Conservation (phyloP, 2,113 vertebrate genomes). For the Daboia siamensis region DNA sequence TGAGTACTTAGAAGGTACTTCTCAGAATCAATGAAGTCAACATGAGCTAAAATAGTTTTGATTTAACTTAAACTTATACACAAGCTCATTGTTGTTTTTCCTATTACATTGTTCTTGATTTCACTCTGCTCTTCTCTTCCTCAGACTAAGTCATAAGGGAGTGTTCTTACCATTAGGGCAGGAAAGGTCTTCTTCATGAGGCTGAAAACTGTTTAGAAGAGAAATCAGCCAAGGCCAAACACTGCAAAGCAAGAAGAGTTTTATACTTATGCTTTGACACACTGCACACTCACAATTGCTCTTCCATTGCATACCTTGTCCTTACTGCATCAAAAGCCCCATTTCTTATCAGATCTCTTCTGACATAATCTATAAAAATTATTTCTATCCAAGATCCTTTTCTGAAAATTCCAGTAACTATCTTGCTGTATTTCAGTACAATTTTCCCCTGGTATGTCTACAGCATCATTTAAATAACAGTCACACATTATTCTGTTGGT, state of each 20-base stretch:
- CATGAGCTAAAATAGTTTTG: not conserved
- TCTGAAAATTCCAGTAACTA: not conserved
- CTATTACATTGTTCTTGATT: not conserved
- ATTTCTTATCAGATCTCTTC: not conserved
- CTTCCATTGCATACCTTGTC: not conserved
- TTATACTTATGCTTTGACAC: not conserved
- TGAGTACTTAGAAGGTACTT: not conserved
- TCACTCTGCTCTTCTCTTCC: not conserved
- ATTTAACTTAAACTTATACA: not conserved
- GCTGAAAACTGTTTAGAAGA: conserved; percentile 95
- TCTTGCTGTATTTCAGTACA: not conserved
- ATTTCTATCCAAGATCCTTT: not conserved
- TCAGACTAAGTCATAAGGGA: not conserved
- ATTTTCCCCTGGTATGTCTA: not conserved
- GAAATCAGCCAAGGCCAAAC: conserved; percentile 97
- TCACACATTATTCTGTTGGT: not conserved
- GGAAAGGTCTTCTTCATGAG: conserved; percentile 86
- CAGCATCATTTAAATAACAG: not conserved
- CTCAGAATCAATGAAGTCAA: not conserved
- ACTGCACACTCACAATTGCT: not conserved
- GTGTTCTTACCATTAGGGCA: conserved; percentile 77
- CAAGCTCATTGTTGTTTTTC: not conserved
- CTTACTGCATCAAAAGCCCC: no score
- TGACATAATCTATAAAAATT: not conserved
- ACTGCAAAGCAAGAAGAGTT: conserved; percentile 66